Base-by-base conservation (phyloP, 2,797 vertebrate genomes). In the Notamacropus eugenii region DNA sequence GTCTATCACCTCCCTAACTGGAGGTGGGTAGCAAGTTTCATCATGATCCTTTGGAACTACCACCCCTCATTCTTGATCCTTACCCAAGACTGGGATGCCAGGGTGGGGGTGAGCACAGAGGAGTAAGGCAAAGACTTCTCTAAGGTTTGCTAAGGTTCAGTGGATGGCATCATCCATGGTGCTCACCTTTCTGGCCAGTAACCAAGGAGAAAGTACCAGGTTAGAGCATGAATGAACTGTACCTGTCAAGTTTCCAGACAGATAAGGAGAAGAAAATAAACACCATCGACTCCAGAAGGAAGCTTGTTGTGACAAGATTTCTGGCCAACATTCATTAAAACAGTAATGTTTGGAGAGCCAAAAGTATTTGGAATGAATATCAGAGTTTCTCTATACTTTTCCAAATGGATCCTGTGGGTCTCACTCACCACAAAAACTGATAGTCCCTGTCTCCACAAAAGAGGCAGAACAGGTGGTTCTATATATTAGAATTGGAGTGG, bases 261-360 rank as follows among this genome's bases (percentile, higher is more conserved):
- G 74, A 57, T 92, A 93, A 94, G 87, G 13, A 91, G 90, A 95
- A 92, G 58, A 96, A 55, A 94, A 55, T 12, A 94, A 93, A 92
- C 57, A 93, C 40, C 6, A 90, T 29, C 46, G 93, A 91, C 56
- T 93, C 92, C 94, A 92, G 94, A 95, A 93, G 52, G 95, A 97
- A 98, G 46, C 59, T 90, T 95, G 58, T 93, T 90, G 54, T 90
- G 92, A 91, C 92, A 95, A 92, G 55, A n/a, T 8, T 95, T 94
- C 93, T 22, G 57, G 87, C 67, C 46, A n/a, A 16, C 12, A 0
- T 92, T 96, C 58, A 90, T 57, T 90, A 56, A 87, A 91, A 96
- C 24, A 93, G 58, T 46, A 54, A 94, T 74, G 54, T 58, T 74
- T 91, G 67, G 67, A 91, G n/a, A 55, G 4, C 40, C 54, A 93